Base-by-base conservation (phyloP, 2,113 vertebrate species). In the Tachycineta bicolor region DNA sequence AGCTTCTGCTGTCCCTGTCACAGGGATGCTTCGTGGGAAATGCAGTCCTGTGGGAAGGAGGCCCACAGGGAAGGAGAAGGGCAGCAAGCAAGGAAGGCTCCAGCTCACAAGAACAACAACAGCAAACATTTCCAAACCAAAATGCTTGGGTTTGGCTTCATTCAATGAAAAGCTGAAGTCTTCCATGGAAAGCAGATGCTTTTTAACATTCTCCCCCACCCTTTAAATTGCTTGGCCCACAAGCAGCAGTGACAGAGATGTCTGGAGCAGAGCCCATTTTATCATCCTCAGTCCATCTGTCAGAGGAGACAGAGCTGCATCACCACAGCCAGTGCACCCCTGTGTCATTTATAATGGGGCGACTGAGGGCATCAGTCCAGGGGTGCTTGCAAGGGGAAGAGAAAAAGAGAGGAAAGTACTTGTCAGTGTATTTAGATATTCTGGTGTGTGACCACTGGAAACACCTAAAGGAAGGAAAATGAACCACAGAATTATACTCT, bases 151-250 rank as follows among this genome's bases (percentile, higher is more conserved):
- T 93, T 94, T 97, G 95, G 93, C 91, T 96, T 68, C 62, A 9
- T 53, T 91, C 81, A 84, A 23, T 46, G 77, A 89, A 84, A 89
- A 95, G 65, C 81, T 89, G 41, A 84, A 94, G 87, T 41, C 77
- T 89, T 92, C 81, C 91, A 87, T 76, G 53, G 74, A 89, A 95
- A 97, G 93, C 96, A 97, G 95, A 94, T 96, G 96, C 95, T 89
- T 96, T 92, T 89, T 86, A 93, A 94, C 56, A 44, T 83, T 92
- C 77, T 93, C 39, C 87, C 69, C 94, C 80, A 92, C 49, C 74
- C 89, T 58, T 60, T 87, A 68, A 95, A 95, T 53, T 62, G 75
- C 59, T 94, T 92, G 90, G 90, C 92, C 90, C 67, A 80, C 71
- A 86, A 91, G 64, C 79, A 90, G 71, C 90, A 94, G 90, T 34